These are phyloP conservation scores for Otocyon megalotis DNA, from an alignment of 2,113 vertebrate species.

Conservation along the genomic window DNA sequence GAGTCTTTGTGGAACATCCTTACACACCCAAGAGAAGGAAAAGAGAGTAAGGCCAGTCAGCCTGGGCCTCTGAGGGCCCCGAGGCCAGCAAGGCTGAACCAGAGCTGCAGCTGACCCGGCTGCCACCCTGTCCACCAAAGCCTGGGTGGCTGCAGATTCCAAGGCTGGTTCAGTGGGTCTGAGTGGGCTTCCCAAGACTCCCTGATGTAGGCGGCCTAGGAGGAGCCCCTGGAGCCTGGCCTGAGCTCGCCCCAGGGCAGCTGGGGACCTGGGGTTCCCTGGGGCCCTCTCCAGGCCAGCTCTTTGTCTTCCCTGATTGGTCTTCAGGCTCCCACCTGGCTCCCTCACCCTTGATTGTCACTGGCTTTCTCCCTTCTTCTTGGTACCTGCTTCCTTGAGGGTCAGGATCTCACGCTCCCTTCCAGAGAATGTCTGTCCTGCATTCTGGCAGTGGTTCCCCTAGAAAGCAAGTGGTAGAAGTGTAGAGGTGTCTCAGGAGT, in stretches of 20 bases:
- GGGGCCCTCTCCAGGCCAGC: background rate
- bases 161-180: background rate
- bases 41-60: background rate
- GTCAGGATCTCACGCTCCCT: background rate
- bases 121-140: background rate
- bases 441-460: too few relatives aligned
- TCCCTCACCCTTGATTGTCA: background rate
- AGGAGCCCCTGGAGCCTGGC: background rate
- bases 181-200: background rate
- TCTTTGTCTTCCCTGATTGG: background rate
- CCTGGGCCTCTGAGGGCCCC: too few relatives aligned
- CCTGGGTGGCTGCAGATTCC: background rate
- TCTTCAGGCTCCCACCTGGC: background rate
- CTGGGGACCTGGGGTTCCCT: background rate
- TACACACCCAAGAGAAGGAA: background rate
- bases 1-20: too few relatives aligned
- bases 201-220: background rate
- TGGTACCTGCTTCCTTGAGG: background rate
- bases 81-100: background rate
- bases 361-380: background rate
- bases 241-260: background rate
- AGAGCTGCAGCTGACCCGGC: accelerated
- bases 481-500: too few relatives aligned
- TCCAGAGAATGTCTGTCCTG: background rate
- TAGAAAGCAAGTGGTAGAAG: background rate